Base-by-base conservation (phyloP, 2,888 invertebrate species). In the Zygogramma bicolorata region DNA sequence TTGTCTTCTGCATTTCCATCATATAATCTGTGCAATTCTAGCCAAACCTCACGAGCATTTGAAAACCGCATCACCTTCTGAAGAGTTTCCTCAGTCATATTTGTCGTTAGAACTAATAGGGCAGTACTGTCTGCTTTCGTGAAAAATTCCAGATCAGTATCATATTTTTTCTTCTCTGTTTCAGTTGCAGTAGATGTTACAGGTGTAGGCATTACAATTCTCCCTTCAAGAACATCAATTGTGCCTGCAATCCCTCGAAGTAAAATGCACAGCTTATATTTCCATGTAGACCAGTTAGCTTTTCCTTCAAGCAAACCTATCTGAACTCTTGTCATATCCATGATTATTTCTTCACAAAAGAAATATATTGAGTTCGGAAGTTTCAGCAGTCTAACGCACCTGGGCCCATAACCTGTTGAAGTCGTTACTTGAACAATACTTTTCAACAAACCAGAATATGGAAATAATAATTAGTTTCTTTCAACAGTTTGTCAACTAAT, bases 1-100 rank as follows among this genome's bases (percentile, higher is more conserved):
- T 77, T 77, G 25, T 76, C 74, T 70, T 77, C 71, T 27, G 67
- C 42, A 18, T 59, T 70, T 15, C 75, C 74, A 57, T 77, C 75
- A 62, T 46, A 77, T 15, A 77, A 60, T 49, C 61, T 67, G 42
- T 76, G 70, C 18, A 77, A 46, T 57, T 77, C 77, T 29, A 67
- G 10, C 76, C 75, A 76, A 7, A 77, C 74, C 60, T 77, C 76
- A 15, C 63, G 34, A 10, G 75, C 70, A 13, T 71, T 68, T 20
- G 65, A 59, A 58, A 77, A 65, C 40, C 31, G 5, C 31, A 31
- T 31, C 31, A 31, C 5, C 31, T 77, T 73, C 73, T 77, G 75
- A 15, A 77, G 71, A 42, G 76, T 76, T 46, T 69, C 40, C 20
- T 77, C 68, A 22, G 78, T 75, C 22, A 74, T 71, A 67, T 77